Evolutionary conservation across 2,113 vertebrate species (phyloP), one percentile per base, ranked within the genome.

Genomic region (Phoxinus phoxinus): DNA sequence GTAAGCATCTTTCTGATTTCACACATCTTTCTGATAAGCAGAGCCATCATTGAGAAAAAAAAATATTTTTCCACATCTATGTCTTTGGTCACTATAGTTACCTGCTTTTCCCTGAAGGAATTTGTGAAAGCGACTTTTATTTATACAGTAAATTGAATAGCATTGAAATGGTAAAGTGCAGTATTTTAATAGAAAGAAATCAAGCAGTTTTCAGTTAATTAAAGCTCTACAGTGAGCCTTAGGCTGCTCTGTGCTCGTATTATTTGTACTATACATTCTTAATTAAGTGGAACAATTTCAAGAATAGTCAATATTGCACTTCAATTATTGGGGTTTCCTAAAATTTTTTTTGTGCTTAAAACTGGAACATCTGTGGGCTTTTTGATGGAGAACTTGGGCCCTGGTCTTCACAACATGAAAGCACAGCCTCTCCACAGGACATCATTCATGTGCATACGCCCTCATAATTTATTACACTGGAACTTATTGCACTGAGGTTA

Each of bases 1-100:
- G 98, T 94, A 92, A 96, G 96, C 61, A 21, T 59, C 46, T 63
- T 2, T 51, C 44, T 51, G 21, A 12, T 23, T 23, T 56, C 7
- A 56, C 19, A 56, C 12, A 72, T 72, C 19, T 75, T 13, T 8
- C 73, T 75, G n/a, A n/a, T 7, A 74, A 74, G 46, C 27, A 19
- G 7, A 30, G 48, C 15, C 12, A 0, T 21, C 0, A 19, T 32
- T 48, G 17, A 30, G 25, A 53, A 25, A 76, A 53, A 25, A 76
- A 5, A 3, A 8, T 9, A 21, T 69, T 21, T 35, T 21, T 32
- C 6, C 17, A 3, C 51, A 19, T 53, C 15, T 53, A 0, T 23
- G 53, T 21, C 8, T 69, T 69, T 37, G 17, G 32, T 35, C 41
- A 74, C 11, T 23, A 13, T 51, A 30, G 25, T 27, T 44, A 46